These are phyloP conservation scores for Hydractinia echinata DNA, from an alignment of 30 jellyfish, hydroid and myxozoan genomes.

Conservation along the genomic window DNA sequence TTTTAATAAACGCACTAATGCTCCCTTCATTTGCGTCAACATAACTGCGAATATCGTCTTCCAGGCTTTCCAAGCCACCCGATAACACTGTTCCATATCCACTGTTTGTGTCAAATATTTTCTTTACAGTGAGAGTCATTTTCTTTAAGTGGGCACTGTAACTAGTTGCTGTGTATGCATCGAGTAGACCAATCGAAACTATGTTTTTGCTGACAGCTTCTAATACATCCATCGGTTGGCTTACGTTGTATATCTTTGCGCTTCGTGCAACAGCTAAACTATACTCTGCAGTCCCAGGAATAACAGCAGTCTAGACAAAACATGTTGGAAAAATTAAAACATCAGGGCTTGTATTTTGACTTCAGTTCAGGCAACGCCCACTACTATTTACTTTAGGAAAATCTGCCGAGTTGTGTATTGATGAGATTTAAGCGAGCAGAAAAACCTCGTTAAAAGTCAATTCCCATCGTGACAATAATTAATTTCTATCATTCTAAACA, in stretches of 20 bases:
- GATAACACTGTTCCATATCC: not conserved
- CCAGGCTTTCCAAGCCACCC: not conserved
- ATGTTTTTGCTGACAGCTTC: not conserved
- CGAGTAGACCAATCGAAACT: not conserved
- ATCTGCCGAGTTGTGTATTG: too few species aligned
- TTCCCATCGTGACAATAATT: too few species aligned
- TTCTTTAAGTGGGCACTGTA: not conserved
- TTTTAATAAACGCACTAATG: conserved; percentile 1
- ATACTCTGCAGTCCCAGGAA: conserved; percentile 8
- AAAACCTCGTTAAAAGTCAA: too few species aligned
- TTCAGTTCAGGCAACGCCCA: too few species aligned
- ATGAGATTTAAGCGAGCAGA: too few species aligned
- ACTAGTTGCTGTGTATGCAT: not conserved
- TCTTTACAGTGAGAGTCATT: not conserved
- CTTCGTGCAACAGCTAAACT: not conserved
- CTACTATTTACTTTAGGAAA: too few species aligned
- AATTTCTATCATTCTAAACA: too few species aligned
- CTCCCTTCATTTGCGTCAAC: not conserved
- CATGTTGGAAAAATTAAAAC: too few species aligned
- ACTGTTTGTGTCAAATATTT: not conserved
- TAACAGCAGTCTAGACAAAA: conserved; percentile 6
- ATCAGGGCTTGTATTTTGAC: too few species aligned
- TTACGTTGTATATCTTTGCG: not conserved
- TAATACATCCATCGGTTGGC: not conserved
- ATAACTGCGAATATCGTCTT: not conserved